These are phyloP conservation scores for Margarornis squamiger DNA, from an alignment of 2,797 vertebrate genomes.

Conservation along the genomic window DNA sequence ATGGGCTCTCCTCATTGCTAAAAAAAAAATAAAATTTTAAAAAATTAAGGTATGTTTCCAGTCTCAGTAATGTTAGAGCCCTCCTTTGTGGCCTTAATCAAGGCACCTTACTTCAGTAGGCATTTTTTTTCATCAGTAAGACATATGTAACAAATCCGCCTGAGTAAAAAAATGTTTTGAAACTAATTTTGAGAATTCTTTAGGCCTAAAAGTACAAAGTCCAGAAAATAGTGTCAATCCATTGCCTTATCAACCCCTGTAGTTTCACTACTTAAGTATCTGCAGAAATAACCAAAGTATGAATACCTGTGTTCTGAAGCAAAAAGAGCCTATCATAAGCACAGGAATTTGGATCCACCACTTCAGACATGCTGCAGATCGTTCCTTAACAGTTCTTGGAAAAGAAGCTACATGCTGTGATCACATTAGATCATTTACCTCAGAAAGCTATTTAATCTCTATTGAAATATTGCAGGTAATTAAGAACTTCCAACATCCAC, in stretches of 20 bases:
- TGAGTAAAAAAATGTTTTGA: not conserved
- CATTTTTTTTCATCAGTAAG: not conserved
- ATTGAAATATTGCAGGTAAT: slow-evolving; percentile 10
- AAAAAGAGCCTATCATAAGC: not conserved
- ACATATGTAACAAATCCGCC: not conserved
- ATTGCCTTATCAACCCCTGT: not conserved
- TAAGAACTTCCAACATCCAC: not conserved
- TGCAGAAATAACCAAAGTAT: not conserved
- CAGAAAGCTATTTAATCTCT: not conserved
- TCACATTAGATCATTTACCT: not conserved
- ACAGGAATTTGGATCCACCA: not conserved
- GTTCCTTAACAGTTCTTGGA: not conserved
- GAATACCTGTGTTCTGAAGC: not conserved
- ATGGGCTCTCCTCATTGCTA: not conserved
- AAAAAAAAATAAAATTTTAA: not conserved
- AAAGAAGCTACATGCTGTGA: not conserved
- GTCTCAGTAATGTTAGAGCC: not conserved
- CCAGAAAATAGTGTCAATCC: not conserved
- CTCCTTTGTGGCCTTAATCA: not conserved
- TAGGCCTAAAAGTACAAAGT: not conserved
- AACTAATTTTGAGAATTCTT: not conserved
- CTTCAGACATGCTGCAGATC: not conserved
- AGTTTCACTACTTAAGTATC: not conserved
- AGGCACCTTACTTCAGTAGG: not conserved
- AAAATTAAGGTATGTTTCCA: not conserved